Evolutionary conservation across 2,113 vertebrate species (phyloP), one percentile per base, ranked within the genome.

Genomic region (Tachysurus vachellii): DNA sequence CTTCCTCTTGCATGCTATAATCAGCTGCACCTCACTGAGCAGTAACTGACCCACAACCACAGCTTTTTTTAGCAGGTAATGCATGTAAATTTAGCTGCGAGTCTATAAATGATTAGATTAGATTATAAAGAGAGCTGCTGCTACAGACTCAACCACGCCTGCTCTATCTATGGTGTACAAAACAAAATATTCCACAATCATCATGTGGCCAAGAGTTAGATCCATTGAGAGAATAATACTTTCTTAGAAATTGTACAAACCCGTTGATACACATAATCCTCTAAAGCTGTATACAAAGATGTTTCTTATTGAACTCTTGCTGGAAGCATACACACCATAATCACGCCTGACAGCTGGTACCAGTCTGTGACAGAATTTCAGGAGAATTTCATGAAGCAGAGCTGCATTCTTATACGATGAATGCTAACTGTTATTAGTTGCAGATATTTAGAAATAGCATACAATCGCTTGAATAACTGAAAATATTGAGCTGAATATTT

Each of bases 21-120:
- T 89, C 66, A 88, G 82, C 88, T 88, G 84, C 62, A 84, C 50
- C 82, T 84, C 86, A 84, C 70, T 85, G 82, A 80, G 71, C 66
- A 75, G 85, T 50, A 76, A 36, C 83, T 80, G 42, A 80, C 12
- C 31, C 44, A 56, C 82, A 68, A 90, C 83, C 86, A 83, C 47
- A 80, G 42, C 59, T 81, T 81, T 61, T 82, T 42, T 89, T 75
- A 85, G 54, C 79, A 79, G 83, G 50, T 56, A 75, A 61, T 82
- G 50, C 23, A 68, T 86, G 76, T 66, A 80, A 80, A 86, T 53
- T 57, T 50, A 86, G 36, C 50, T n/a, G 61, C 23, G 14, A 54
- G 50, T 13, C 61, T 85, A 80, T 73, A 80, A 83, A 44, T 62
- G 47, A 71, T 53, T 47, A 62, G 80, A 86, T 64, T 85, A 61